Percentiles rank a stretch among this genome's conserved stretches.
Evolutionary conservation across 1,140 invertebrate species (phyloP).

Genomic region (Euwallacea similis): DNA sequence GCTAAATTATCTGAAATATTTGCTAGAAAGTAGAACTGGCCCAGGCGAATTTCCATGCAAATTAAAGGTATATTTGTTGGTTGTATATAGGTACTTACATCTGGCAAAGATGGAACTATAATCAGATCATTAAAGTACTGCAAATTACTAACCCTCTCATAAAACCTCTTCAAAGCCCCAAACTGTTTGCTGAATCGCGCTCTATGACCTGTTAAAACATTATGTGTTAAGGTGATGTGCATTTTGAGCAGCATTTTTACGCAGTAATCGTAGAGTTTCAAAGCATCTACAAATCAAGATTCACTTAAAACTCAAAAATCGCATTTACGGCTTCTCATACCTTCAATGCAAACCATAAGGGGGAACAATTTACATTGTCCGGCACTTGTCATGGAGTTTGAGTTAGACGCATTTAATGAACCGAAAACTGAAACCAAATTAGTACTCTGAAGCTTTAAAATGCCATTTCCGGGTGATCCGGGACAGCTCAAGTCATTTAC

Average conservation of each 20-base stretch:
- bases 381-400: conserved; percentile 95
- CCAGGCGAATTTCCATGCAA: background rate
- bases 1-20: too few relatives aligned
- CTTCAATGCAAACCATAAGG: conserved; percentile 92
- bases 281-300: conserved; percentile 82
- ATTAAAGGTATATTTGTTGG: background rate
- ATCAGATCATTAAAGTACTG: conserved; percentile 98
- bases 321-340: too few relatives aligned
- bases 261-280: conserved; percentile 93
- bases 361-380: conserved; percentile 96
- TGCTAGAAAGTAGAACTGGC: too few relatives aligned
- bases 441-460: too few relatives aligned
- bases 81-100: conserved; percentile 61
- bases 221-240: conserved; percentile 88
- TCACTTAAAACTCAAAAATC: too few relatives aligned
- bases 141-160: conserved; percentile 87
- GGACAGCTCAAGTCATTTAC: too few relatives aligned
- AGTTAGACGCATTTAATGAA: conserved; percentile 88
- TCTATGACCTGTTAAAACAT: conserved; percentile 88
- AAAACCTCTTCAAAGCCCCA: conserved; percentile 87
- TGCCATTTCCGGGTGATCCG: too few relatives aligned
- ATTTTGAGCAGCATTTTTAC: conserved; percentile 96
- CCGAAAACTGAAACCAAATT: conserved; percentile 75
- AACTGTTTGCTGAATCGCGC: conserved; percentile 91
- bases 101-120: conserved; percentile 88